These are phyloP conservation scores for Tringa solitaria DNA, from an alignment of 2,113 vertebrate species.

Conservation along the genomic window DNA sequence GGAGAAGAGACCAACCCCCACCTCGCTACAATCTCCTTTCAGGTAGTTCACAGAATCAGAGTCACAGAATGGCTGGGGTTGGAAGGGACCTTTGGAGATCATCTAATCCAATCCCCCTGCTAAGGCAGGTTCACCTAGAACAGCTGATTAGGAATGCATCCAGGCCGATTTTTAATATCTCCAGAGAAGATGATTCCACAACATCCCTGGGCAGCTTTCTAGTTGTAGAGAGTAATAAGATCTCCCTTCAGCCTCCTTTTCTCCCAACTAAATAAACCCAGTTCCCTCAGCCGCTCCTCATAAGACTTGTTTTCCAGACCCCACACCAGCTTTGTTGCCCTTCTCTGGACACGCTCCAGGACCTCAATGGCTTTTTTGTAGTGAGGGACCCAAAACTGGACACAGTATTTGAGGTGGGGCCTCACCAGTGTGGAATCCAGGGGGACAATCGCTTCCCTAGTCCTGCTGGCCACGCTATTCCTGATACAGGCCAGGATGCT, in stretches of 20 bases:
- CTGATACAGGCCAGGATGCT: not conserved
- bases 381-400: not conserved
- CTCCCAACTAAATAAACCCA: not conserved
- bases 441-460: not conserved
- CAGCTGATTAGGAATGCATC: no score
- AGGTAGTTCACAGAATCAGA: not conserved
- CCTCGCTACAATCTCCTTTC: not conserved
- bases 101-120: no score
- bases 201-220: no score
- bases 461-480: not conserved
- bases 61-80: no score
- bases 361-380: not conserved
- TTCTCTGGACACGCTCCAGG: not conserved
- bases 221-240: not conserved
- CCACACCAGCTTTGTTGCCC: not conserved
- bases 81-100: no score
- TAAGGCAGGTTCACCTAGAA: no score
- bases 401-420: not conserved
- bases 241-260: not conserved
- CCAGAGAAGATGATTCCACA: no score
- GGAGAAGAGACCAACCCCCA: not conserved
- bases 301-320: not conserved
- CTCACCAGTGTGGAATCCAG: not conserved
- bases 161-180: no score
- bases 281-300: not conserved